phyloP scores from a whole-genome alignment of 1,140 invertebrate species.

The Littorina saxatilis region DNA sequence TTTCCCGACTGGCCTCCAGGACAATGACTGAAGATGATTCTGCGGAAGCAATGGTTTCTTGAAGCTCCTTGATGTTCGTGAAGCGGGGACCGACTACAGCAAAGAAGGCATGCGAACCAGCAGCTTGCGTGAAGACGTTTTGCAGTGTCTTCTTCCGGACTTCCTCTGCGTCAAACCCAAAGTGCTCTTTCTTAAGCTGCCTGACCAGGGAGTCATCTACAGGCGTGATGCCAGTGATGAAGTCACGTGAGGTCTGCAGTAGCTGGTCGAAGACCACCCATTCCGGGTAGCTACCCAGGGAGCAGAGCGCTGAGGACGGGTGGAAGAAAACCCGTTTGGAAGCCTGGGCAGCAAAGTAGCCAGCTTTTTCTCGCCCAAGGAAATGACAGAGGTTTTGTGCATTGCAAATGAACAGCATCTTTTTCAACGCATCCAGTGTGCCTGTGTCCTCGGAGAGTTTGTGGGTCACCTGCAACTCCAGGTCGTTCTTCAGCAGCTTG shows the following conservation, averaged over 20 bases:
- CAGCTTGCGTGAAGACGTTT: slow-evolving; percentile 45
- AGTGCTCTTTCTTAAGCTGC: too few relatives aligned
- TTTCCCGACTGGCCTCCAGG: slow-evolving; percentile 57
- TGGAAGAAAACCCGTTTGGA: slow-evolving; percentile 57
- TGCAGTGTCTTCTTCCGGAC: slow-evolving; percentile 39
- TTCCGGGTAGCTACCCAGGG: slow-evolving; percentile 48
- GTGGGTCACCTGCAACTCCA: slow-evolving; percentile 42
- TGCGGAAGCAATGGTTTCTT: slow-evolving; percentile 39
- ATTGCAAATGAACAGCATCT: slow-evolving; percentile 51
- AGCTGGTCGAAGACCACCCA: slow-evolving; percentile 60
- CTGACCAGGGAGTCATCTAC: slow-evolving; percentile 53
- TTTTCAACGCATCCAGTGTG: slow-evolving; percentile 42
- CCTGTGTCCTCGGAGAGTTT: slow-evolving; percentile 43
- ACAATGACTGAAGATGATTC: slow-evolving; percentile 42
- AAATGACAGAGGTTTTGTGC: slow-evolving; percentile 52
- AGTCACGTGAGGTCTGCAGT: slow-evolving; percentile 62
- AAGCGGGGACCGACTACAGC: slow-evolving; percentile 57
- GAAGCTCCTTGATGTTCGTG: slow-evolving; percentile 49
- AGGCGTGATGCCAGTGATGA: slow-evolving; percentile 60
- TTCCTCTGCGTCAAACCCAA: slow-evolving; percentile 47
- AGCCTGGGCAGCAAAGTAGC: slow-evolving; percentile 54
- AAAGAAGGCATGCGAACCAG: slow-evolving; percentile 52
- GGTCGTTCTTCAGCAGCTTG: slow-evolving; percentile 55
- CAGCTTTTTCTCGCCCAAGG: slow-evolving; percentile 59
- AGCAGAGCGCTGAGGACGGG: slow-evolving; percentile 59